These are phyloP conservation scores for Cercopithecus hamlyni DNA, from an alignment of 2,797 vertebrate species.

Conservation along the genomic window DNA sequence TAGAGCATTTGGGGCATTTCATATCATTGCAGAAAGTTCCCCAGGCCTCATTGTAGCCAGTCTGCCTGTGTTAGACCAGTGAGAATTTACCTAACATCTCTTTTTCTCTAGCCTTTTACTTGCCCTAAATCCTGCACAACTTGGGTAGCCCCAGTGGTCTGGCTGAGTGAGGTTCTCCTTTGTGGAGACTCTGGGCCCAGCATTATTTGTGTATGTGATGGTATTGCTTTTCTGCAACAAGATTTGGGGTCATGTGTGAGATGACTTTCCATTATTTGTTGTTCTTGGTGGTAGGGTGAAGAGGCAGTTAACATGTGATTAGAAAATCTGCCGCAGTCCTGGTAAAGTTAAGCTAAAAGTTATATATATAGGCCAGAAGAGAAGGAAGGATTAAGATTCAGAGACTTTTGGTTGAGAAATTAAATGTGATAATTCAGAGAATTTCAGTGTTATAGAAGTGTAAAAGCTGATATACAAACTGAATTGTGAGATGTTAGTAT, in stretches of 20 bases:
- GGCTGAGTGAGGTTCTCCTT: background rate
- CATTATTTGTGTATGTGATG: background rate
- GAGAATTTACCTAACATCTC: background rate
- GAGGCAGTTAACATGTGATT: background rate
- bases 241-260: background rate
- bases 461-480: background rate
- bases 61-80: background rate
- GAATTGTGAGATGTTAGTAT: background rate
- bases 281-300: background rate
- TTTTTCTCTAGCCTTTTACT: background rate
- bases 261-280: background rate
- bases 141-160: background rate
- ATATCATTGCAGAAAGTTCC: background rate
- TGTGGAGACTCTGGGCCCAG: background rate
- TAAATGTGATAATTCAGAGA: background rate
- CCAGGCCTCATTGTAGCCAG: background rate
- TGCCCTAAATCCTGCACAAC: background rate
- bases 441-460: background rate
- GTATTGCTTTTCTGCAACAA: background rate
- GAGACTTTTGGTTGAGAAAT: constrained; percentile 20
- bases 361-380: background rate
- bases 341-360: constrained; percentile 12
- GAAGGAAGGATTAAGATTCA: background rate
- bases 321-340: background rate
- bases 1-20: background rate